Evolutionary conservation across 2,797 vertebrate genomes (phyloP).

Genomic region (Tauraco hartlaubi): DNA sequence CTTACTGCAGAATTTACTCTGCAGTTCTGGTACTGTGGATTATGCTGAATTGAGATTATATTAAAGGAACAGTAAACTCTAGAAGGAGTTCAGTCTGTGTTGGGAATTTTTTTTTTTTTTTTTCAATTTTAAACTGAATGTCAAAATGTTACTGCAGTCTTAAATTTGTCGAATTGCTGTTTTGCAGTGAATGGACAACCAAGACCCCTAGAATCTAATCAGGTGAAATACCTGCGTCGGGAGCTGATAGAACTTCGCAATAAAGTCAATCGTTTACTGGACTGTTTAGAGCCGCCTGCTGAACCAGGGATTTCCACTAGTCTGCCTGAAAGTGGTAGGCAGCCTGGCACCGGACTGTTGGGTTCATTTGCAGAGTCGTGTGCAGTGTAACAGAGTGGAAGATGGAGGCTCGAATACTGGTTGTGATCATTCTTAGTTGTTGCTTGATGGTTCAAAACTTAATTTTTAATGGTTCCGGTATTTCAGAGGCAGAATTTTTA

Average conservation of each 20-base stretch:
- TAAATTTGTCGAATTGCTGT: slow-evolving; percentile 11
- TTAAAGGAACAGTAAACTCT: neutral
- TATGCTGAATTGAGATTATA: neutral
- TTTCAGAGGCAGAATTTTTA: neutral
- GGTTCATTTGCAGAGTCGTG: neutral
- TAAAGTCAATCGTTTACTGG: slow-evolving; percentile 97
- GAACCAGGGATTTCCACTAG: slow-evolving; percentile 88
- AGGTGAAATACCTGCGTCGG: slow-evolving; percentile 96
- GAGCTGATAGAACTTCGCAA: slow-evolving; percentile 98
- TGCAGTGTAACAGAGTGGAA: neutral
- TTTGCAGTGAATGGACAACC: slow-evolving; percentile 96
- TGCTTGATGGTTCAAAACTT: neutral
- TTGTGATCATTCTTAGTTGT: neutral
- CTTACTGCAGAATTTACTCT: neutral
- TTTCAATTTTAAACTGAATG: neutral
- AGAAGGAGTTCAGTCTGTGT: neutral
- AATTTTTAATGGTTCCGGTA: neutral
- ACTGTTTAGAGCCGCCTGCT: slow-evolving; percentile 93
- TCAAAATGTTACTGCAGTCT: neutral
- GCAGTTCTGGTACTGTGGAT: neutral
- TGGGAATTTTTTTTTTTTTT: neutral
- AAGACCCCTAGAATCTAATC: slow-evolving; percentile 96
- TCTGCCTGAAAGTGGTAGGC: slow-evolving; percentile 89
- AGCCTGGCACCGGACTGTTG: neutral
- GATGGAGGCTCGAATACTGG: neutral